Evolutionary conservation across 2,113 vertebrate species (phyloP).

Genomic region (Cebidichthys violaceus): DNA sequence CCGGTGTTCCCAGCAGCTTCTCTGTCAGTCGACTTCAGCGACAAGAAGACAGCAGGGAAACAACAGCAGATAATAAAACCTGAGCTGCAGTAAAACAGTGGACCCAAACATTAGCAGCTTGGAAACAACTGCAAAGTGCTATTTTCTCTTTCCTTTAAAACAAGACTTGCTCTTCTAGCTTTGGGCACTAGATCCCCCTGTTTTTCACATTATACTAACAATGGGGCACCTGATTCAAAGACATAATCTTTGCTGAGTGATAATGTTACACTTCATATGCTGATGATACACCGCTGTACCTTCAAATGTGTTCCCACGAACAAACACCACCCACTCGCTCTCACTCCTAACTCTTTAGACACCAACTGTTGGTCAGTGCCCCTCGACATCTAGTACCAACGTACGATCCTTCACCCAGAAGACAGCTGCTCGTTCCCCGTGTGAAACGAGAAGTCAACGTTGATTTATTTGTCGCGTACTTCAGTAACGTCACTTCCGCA

Average conservation of each 20-base stretch:
- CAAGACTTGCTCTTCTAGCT: background rate
- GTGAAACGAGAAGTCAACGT: no score
- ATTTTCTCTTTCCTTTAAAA: background rate
- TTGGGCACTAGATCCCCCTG: background rate
- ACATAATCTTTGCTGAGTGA: background rate
- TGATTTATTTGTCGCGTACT: no score
- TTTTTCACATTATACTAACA: background rate
- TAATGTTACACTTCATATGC: background rate
- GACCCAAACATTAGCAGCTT: background rate
- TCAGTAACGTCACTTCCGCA: no score
- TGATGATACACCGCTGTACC: constrained; percentile 12
- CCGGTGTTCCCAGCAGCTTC: background rate
- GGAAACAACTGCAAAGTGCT: background rate
- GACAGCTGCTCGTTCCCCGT: no score
- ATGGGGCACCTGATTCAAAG: background rate
- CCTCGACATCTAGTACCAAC: no score
- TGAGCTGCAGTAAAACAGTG: background rate
- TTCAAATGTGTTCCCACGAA: background rate
- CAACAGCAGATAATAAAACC: background rate
- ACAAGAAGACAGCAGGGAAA: background rate
- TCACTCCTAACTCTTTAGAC: no score
- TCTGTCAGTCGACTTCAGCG: background rate
- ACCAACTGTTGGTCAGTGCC: no score
- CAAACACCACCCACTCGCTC: background rate
- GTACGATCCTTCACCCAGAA: no score